phyloP scores from a whole-genome alignment of 1,140 invertebrate genomes.

The Bombus pascuorum region DNA sequence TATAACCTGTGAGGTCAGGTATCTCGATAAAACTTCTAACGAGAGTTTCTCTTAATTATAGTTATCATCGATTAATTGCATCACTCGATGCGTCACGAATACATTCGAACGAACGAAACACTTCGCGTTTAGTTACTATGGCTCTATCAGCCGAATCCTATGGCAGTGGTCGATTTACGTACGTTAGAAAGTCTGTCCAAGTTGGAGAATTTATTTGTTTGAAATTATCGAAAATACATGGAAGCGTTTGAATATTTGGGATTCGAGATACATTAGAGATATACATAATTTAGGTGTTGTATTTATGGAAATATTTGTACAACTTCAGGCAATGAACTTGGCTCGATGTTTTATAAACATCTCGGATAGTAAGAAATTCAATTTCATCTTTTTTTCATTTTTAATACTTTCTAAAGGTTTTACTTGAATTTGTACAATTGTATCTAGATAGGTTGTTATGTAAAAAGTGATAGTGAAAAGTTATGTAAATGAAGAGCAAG shows the following conservation, averaged over 20 bases:
- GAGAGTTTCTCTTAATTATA: slow-evolving; percentile 65
- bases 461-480: too few relatives aligned
- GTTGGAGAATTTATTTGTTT: background rate
- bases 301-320: background rate
- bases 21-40: slow-evolving; percentile 61
- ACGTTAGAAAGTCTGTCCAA: background rate
- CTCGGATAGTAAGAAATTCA: too few relatives aligned
- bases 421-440: too few relatives aligned
- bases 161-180: background rate
- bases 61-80: slow-evolving; percentile 61
- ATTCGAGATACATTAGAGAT: background rate
- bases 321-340: background rate
- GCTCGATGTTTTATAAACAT: too few relatives aligned
- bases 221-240: background rate
- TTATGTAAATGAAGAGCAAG: too few relatives aligned
- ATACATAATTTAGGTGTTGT: background rate
- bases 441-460: too few relatives aligned
- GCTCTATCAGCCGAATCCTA: background rate
- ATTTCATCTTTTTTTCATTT: too few relatives aligned
- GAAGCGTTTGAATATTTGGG: background rate
- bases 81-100: slow-evolving; percentile 21
- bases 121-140: background rate
- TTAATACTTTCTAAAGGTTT: too few relatives aligned
- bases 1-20: slow-evolving; percentile 56
- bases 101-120: background rate